Base-by-base conservation (phyloP, 2,113 vertebrate species). In the Piliocolobus tephrosceles region DNA sequence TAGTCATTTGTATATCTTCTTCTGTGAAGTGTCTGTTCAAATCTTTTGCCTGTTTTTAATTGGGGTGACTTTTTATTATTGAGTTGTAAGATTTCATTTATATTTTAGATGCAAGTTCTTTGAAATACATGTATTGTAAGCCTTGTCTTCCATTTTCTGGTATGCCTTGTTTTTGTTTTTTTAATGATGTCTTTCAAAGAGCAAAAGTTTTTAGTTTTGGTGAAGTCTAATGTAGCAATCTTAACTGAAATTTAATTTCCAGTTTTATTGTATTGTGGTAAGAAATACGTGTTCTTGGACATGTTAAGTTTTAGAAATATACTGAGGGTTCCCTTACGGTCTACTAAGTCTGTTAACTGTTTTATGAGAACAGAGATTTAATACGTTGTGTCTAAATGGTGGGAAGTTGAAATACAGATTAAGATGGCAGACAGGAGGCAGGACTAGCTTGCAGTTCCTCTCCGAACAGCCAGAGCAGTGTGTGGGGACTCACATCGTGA, bases 191-290 rank as follows among this genome's bases (percentile, higher is more conserved):
- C 70, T 84, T 96, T 90, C 58, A 90, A 83, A 95, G 75, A 94
- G 8, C 47, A 73, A 90, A 96, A 55, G 7, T n/a, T 64, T 94
- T 66, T 81, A 81, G 89, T 91, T 97, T 88, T 81, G 38, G 38
- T 89, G 68, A 95, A 82, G 57, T 25, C 57, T 14, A 94, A 84
- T 94, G 32, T 25, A 55, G 45, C 47, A 66, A 81, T 50, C 94
- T 90, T 83, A 94, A 95, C 13, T 96, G 55, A 90, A 90, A 96
- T 96, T 91, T 84, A 96, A 96, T 97, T 91, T 97, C 75, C 57
- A 47, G 52, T 90, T 90, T 94, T 30, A 68, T 30, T 81, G 57
- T 27, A 87, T 20, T 83, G 61, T 92, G 58, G 52, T 82, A n/a
- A 94, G 96, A 78, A 96, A 88, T 40, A 87, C 6, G 47, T 70